A percentile compares a stretch with the other conserved stretches of the same genome.
phyloP scores from a whole-genome alignment of 2,113 vertebrate genomes.

The Prietella phreatophila region DNA sequence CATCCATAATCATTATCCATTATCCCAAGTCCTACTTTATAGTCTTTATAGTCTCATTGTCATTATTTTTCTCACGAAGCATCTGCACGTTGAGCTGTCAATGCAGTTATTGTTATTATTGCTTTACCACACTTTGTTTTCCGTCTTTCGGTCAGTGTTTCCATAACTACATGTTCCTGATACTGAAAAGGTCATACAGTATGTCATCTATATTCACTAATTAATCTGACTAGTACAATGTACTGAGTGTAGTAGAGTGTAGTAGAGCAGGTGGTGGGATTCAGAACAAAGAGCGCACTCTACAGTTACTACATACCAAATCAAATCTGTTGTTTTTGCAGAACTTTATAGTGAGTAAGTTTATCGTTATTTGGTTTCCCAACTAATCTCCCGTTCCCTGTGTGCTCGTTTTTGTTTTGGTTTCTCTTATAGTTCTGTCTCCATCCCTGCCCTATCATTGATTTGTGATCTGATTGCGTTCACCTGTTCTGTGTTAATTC shows the following conservation, averaged over 20 bases:
- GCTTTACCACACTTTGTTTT: not conserved
- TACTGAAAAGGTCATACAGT: not conserved
- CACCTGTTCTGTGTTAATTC: not conserved
- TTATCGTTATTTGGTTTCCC: too few species aligned
- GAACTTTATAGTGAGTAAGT: too few species aligned
- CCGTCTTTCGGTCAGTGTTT: not conserved
- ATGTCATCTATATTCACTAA: not conserved
- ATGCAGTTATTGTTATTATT: not conserved
- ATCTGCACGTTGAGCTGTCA: not conserved
- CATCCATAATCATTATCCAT: not conserved
- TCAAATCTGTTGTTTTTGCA: not conserved
- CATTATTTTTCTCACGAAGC: not conserved
- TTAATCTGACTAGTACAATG: not conserved
- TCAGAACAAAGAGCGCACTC: not conserved
- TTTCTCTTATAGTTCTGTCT: not conserved
- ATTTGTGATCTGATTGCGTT: not conserved
- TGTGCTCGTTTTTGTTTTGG: not conserved
- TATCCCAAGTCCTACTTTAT: not conserved
- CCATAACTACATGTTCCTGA: not conserved
- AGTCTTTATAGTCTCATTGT: not conserved
- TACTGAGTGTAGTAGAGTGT: not conserved
- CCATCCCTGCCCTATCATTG: not conserved
- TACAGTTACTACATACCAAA: not conserved
- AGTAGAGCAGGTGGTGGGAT: not conserved
- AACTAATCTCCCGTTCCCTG: too few species aligned